Percentiles rank a stretch among this genome's conserved stretches.
Conservation (phyloP, 2,888 invertebrate genomes). For the Falcaria lacertinaria region DNA sequence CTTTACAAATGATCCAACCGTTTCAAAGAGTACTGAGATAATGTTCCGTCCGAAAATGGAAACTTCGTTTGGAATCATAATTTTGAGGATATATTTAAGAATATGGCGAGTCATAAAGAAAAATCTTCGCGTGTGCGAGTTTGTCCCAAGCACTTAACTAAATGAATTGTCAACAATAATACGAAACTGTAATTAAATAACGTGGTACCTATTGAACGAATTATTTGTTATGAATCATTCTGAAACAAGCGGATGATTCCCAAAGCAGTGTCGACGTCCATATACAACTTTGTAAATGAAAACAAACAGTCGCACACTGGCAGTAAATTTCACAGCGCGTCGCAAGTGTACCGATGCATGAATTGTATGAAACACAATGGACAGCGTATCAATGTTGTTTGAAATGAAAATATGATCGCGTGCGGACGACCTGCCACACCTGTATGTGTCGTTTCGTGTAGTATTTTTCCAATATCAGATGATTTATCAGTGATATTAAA, state of each 20-base stretch:
- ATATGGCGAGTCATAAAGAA: no score
- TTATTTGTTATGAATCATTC: no score
- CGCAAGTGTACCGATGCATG: background rate
- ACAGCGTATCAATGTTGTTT: background rate
- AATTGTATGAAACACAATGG: constrained; percentile 1
- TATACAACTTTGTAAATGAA: background rate
- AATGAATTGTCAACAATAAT: no score
- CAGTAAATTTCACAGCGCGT: background rate
- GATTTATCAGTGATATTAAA: no score
- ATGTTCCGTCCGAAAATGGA: background rate
- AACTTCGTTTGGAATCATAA: background rate
- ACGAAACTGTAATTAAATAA: no score
- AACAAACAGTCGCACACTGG: background rate
- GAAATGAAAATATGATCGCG: background rate
- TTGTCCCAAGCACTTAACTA: no score
- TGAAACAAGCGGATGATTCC: background rate
- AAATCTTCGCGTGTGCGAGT: no score
- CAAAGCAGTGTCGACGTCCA: background rate
- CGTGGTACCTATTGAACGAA: no score
- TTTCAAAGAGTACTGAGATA: background rate
- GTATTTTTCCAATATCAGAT: no score
- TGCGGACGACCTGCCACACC: background rate
- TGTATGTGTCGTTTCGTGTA: no score
- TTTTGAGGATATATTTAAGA: no score
- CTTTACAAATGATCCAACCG: background rate